phyloP scores from a whole-genome alignment of 2,888 invertebrate genomes.

The Tromatobia lineatoria region DNA sequence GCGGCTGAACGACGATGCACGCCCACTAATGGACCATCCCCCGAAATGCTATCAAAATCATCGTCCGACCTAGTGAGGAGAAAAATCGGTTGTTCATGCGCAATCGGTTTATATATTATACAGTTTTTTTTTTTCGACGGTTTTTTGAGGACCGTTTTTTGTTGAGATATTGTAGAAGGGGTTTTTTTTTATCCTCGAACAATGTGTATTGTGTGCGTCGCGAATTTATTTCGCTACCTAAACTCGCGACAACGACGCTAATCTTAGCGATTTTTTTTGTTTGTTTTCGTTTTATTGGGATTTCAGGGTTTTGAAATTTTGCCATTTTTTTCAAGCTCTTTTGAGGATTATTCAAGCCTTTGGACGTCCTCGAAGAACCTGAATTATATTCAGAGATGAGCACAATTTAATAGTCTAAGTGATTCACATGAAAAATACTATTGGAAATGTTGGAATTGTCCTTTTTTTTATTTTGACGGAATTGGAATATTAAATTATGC shows the following conservation, averaged over 20 bases:
- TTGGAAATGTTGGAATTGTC: too few relatives aligned
- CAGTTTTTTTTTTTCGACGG: not conserved
- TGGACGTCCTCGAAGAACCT: slow-evolving; percentile 1
- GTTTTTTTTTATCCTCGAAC: slow-evolving; percentile 65
- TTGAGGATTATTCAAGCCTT: not conserved
- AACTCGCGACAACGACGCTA: slow-evolving; percentile 4
- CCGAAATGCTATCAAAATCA: slow-evolving; percentile 66
- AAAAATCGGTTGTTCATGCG: slow-evolving; percentile 35
- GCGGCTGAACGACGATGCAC: slow-evolving; percentile 76
- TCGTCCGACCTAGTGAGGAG: slow-evolving; percentile 76
- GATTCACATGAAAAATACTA: not conserved
- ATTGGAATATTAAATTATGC: slow-evolving; percentile 1
- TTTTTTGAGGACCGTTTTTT: not conserved
- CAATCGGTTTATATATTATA: not conserved
- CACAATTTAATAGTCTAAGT: not conserved
- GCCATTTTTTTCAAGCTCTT: not conserved
- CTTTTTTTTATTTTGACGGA: not conserved
- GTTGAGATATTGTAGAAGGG: too few relatives aligned
- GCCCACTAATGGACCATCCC: slow-evolving; percentile 76
- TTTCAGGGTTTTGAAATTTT: not conserved
- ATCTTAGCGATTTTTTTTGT: not conserved
- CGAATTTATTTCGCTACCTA: slow-evolving; percentile 33
- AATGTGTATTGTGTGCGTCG: slow-evolving; percentile 78
- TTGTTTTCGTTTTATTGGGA: not conserved
- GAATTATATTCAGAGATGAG: not conserved